Evolutionary conservation across 2,888 invertebrate species (phyloP), one percentile per base, ranked within the genome.

Genomic region (Agonopterix heracliana): DNA sequence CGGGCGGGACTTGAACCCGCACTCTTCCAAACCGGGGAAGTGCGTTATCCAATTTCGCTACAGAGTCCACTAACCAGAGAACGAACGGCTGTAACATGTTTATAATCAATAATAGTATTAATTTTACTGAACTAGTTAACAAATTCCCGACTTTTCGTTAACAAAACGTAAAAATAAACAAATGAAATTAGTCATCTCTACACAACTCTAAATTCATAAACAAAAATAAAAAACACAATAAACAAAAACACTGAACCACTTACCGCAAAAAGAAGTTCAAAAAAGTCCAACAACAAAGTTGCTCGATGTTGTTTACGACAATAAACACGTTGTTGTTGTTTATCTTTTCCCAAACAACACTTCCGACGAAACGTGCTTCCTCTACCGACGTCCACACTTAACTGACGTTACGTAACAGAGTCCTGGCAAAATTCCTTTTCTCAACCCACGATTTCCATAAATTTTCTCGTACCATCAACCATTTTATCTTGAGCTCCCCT

Each of bases 321-420:
- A 61, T 73, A 82, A 83, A 81, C 80, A 87, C 77, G 85, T 77
- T 86, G 84, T 85, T 87, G 84, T 84, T 86, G 74, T 87, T 87
- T 87, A 84, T 85, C 64, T 78, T 77, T 66, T 68, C 54, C 63
- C 50, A 48, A 48, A 51, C 51, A 61, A 52, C 46, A 51, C 50
- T 44, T 56, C 50, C 60, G 50, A 49, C 54, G 51, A 53, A 57
- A 73, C 86, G 82, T 80, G 71, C 75, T 61, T 57, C 65, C 73
- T 49, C 61, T 60, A 59, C 60, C 64, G 66, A 69, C 60, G 71
- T 64, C 71, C 63, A 68, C 66, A 70, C 74, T 65, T 70, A 68
- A 89, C 89, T 89, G 79, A 62, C 59, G 73, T 88, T 87, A 87
- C 84, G 86, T 87, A 87, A 87, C 71, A 57, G 60, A 62, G 71